phyloP scores from a whole-genome alignment of 1,140 invertebrate genomes.

The Diachasmimorpha longicaudata region DNA sequence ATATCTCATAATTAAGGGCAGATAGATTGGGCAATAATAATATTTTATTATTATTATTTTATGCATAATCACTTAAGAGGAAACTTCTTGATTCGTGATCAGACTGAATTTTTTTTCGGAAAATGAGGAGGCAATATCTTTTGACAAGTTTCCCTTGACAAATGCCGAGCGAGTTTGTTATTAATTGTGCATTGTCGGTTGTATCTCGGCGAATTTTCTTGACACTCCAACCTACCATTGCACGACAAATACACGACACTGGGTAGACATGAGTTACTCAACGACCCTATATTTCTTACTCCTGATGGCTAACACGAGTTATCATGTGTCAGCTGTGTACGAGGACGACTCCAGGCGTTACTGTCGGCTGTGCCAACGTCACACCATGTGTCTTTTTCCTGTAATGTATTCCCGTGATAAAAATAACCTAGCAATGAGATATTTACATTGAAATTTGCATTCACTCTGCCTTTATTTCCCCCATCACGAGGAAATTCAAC shows the following conservation, averaged over 20 bases:
- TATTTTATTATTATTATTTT: too few species aligned
- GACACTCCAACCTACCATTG: neutral
- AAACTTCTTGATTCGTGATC: too few species aligned
- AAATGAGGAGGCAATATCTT: too few species aligned
- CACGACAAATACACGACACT: neutral
- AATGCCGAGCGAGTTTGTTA: neutral
- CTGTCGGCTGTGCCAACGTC: constrained; percentile 39
- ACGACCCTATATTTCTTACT: constrained; percentile 16
- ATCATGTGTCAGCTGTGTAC: constrained; percentile 24
- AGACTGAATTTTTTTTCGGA: too few species aligned
- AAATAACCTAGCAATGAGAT: neutral
- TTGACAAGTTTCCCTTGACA: neutral
- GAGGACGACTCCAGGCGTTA: constrained; percentile 32
- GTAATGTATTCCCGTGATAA: constrained; percentile 34
- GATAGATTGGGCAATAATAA: too few species aligned
- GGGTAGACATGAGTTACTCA: constrained; percentile 14
- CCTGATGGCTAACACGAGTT: constrained; percentile 29
- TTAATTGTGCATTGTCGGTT: neutral
- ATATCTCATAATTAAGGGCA: too few species aligned
- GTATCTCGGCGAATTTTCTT: neutral
- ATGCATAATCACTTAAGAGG: too few species aligned
- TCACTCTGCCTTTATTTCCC: neutral
- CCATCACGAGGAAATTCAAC: neutral
- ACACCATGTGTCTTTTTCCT: constrained; percentile 44
- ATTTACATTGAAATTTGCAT: neutral